Base-by-base conservation (phyloP, 2,888 invertebrate species). In the Entomobrya proxima region DNA sequence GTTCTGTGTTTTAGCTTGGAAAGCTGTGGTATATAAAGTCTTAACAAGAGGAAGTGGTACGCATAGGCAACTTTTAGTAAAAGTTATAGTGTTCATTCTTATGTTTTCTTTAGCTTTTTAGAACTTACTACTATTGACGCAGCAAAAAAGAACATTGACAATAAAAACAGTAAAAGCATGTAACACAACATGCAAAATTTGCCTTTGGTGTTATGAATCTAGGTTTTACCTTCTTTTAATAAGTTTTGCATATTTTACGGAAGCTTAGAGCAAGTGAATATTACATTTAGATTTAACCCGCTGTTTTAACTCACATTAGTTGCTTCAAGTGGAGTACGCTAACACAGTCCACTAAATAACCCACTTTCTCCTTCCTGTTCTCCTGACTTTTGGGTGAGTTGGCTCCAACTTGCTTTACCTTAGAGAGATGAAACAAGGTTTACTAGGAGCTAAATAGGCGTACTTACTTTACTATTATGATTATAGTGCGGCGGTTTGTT, bases 1-100 rank as follows among this genome's bases (percentile, higher is more conserved):
- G 74, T 69, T 78, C 67, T 67, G 67, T 64, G 55, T 69, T 67
- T 80, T 55, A 67, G 78, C 52, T 80, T 30, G 72, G 61, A 61
- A 76, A 81, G 35, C 81, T 44, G 27, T n/a, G 32, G 72, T 81
- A 81, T 74, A 74, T 58, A 81, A 47, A 74, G 18, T 4, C 30
- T 44, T 58, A 74, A 78, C 30, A 72, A 18, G 44, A 11, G 44
- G 15, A 55, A 13, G 40, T 52, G 75, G 30, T 5, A 55, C 24
- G 15, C 47, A 72, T 5, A 21, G 24, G 35, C 30, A 76, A 58
- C 37, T 37, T n/a, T 58, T 11, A 11, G 13, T 44, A 44, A 11
- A 44, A 44, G 7, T 7, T 47, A 47, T 47, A 2, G 9, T 47
- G 47, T 47, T 47, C 47, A 13, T 44, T 11, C 13, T 11, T 44